phyloP scores from a whole-genome alignment of 2,888 invertebrate species.

The Phalangium opilio region DNA sequence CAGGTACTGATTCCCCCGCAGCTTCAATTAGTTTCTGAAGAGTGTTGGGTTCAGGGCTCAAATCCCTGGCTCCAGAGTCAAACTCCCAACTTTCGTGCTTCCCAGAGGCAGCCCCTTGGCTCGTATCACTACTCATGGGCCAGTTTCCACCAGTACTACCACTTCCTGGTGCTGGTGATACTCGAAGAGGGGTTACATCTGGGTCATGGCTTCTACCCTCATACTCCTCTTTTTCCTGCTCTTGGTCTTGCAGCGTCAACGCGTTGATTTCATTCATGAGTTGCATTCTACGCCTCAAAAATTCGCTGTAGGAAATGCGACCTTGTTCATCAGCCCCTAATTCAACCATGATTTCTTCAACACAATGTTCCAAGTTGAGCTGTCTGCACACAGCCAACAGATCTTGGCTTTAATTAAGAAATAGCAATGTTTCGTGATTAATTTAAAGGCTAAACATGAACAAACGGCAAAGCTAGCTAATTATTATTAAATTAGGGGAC shows the following conservation, averaged over 20 bases:
- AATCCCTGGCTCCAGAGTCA: constrained; percentile 49
- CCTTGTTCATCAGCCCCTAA: constrained; percentile 47
- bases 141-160: constrained; percentile 14
- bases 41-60: constrained; percentile 47
- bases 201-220: constrained; percentile 8
- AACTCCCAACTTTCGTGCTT: constrained; percentile 48
- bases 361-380: constrained; percentile 44
- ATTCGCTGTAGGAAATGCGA: constrained; percentile 50
- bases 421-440: too few relatives aligned
- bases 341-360: constrained; percentile 48
- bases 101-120: constrained; percentile 32
- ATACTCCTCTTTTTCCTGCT: constrained; percentile 5
- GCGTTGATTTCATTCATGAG: constrained; percentile 42
- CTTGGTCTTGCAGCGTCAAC: constrained; percentile 28
- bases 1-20: constrained; percentile 28
- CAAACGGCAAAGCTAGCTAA: too few relatives aligned
- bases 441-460: too few relatives aligned
- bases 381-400: constrained; percentile 46
- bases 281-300: constrained; percentile 43
- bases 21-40: constrained; percentile 39
- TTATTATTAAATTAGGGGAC: too few relatives aligned
- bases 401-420: constrained; percentile 43
- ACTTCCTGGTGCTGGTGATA: constrained; percentile 17
- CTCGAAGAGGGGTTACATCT: constrained; percentile 10
- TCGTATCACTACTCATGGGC: constrained; percentile 42